Percentiles rank a stretch among this genome's conserved stretches.
These are phyloP conservation scores for Melieria crassipennis DNA, from an alignment of 2,888 invertebrate species.

Conservation along the genomic window DNA sequence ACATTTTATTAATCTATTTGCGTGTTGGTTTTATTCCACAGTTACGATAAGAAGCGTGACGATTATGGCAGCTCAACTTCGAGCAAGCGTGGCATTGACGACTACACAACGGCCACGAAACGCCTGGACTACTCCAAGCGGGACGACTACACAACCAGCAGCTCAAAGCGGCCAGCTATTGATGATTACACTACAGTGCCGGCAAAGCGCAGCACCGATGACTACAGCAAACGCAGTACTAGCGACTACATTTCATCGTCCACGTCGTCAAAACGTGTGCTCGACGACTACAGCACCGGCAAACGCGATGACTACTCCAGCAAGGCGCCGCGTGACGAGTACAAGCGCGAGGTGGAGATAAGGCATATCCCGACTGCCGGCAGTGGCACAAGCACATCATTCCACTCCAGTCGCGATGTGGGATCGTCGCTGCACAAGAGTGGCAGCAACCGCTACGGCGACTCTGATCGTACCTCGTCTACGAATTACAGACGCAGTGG, in stretches of 20 bases:
- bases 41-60: slow-evolving; percentile 62
- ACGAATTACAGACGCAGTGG: slow-evolving; percentile 53
- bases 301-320: slow-evolving; percentile 55
- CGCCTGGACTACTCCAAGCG: slow-evolving; percentile 53
- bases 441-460: slow-evolving; percentile 53
- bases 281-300: slow-evolving; percentile 54
- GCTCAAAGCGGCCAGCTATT: slow-evolving; percentile 54
- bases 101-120: slow-evolving; percentile 55
- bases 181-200: slow-evolving; percentile 57
- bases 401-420: slow-evolving; percentile 47
- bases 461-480: slow-evolving; percentile 54
- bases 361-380: slow-evolving; percentile 53
- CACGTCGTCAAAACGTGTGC: slow-evolving; percentile 49
- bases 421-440: slow-evolving; percentile 42
- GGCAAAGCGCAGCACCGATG: slow-evolving; percentile 52
- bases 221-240: slow-evolving; percentile 47
- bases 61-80: slow-evolving; percentile 57
- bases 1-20: neutral
- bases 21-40: slow-evolving; percentile 9
- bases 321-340: slow-evolving; percentile 49
- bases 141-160: slow-evolving; percentile 40
- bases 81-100: slow-evolving; percentile 58
- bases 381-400: slow-evolving; percentile 50
- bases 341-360: slow-evolving; percentile 64
- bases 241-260: slow-evolving; percentile 54